Base-by-base conservation (phyloP, 2,113 vertebrate genomes). In the Laticauda laticaudata region DNA sequence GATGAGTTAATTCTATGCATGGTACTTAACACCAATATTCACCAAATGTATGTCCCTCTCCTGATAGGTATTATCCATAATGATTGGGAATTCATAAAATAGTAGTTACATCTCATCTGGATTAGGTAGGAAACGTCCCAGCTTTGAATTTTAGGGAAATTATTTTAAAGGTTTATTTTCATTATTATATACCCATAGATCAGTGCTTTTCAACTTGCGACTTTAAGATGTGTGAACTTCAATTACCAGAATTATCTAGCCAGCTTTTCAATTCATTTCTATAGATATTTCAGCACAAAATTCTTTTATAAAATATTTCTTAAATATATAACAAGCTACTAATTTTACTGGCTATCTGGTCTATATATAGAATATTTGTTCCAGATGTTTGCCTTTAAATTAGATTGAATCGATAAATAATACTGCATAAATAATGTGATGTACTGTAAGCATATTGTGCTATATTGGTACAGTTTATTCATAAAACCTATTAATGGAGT, bases 371-470 rank as follows among this genome's bases (percentile, higher is more conserved):
- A 64, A 90, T 86, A 91, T 26, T 81, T 11, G 1, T 81, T 21
- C 29, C 20, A 81, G 51, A 81, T 39, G 2, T 54, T 81, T 81
- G 64, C 53, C n/a, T 39, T 64, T 87, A 51, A 88, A n/a, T 34
- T 87, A 20, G 51, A 34, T 86, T 81, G 24, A n/a, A 10, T 48
- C 8, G 12, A 2, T 89, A 29, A 0, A 0, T 89, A 45, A 87
- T 75, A 69, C 45, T 86, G 0, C 56, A 0, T 85, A 5, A 55
- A 69, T 3, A 21, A 81, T 51, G 5, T 29, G 2, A 86, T 5
- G 75, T 0, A 34, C 5, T 34, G 20, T 91, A 75, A 56, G 88
- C 2, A 24, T 20, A n/a, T 1, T 86, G 53, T 89, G 48, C 12
- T 91, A 55, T 51, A 53, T 51, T 34, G 26, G 10, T 29, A 61